Evolutionary conservation across 2,888 invertebrate species (phyloP), one percentile per base, ranked within the genome.

Genomic region (Malacosoma neustria): DNA sequence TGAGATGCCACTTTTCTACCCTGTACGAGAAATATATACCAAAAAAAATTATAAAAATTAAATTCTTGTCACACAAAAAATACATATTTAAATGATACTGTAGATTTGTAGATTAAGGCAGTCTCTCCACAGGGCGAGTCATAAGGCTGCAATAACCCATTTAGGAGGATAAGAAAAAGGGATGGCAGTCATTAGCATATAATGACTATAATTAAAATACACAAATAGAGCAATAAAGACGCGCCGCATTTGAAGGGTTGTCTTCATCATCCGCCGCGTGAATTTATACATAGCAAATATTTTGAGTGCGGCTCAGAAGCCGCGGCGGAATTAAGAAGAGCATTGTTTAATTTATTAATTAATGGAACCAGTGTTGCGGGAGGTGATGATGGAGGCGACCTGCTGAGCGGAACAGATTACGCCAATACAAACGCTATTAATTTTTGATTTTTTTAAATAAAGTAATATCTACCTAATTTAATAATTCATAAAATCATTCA

Each of bases 181-280:
- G 85, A 85, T 82, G 81, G 72, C 69, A 75, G 84, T 81, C 86
- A 82, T 87, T 87, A 86, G 84, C 85, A 87, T 87, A 89, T 89
- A 89, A 89, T 89, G 89, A 89, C 87, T 86, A 89, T 89, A 89
- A 89, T 89, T 89, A 89, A 89, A 89, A 89, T 89, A 89, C 88
- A 89, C 89, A 89, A 89, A 89, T 89, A 89, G 88, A 88, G 87
- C 88, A 84, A 88, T 88, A 88, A 88, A 88, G 85, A 73, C 73
- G 71, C 74, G 76, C 69, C 66, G 69, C 62, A 72, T 77, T 60
- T 82, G 84, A 86, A 85, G 86, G 86, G 87, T 71, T 77, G 81
- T 80, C 80, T 84, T 81, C 84, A 77, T 80, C 81, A 77, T 77
- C 72, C 71, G 57, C 59, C 58, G 70, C 70, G 71, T 66, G 76